Percentiles rank a stretch among this genome's conserved stretches.
phyloP scores from a whole-genome alignment of 2,888 invertebrate species.

The Nudaria mundana region DNA sequence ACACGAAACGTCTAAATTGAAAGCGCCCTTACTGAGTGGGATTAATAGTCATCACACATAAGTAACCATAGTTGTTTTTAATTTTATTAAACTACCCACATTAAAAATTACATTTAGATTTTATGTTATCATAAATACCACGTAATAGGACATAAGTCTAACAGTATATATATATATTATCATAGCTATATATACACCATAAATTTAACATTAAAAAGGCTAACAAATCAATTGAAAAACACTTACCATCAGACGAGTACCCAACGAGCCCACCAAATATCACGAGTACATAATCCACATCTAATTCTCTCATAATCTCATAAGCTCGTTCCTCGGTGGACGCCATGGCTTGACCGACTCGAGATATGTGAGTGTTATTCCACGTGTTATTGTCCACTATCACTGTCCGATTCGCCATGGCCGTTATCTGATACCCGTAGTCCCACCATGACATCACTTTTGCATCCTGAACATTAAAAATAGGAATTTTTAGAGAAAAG shows the following conservation, averaged over 20 bases:
- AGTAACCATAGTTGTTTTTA: no score
- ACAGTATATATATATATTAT: no score
- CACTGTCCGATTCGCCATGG: slow-evolving; percentile 99
- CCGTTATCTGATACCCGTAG: slow-evolving; percentile 99
- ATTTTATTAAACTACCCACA: no score
- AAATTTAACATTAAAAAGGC: no score
- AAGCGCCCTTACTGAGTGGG: no score
- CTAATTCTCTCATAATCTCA: slow-evolving; percentile 98
- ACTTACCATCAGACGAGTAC: slow-evolving; percentile 96
- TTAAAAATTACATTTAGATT: no score
- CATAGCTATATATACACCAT: no score
- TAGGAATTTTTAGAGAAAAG: background rate
- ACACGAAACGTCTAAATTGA: no score
- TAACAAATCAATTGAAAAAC: no score
- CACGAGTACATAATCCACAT: slow-evolving; percentile 98
- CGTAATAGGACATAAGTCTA: no score
- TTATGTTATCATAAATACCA: no score
- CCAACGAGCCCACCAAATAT: slow-evolving; percentile 99
- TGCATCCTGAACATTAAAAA: slow-evolving; percentile 84
- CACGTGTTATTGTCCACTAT: slow-evolving; percentile 99
- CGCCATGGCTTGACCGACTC: slow-evolving; percentile 99
- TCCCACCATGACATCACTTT: slow-evolving; percentile 99
- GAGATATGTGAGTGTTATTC: slow-evolving; percentile 99
- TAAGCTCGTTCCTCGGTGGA: slow-evolving; percentile 98
- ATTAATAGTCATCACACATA: no score